Evolutionary conservation across 2,888 invertebrate genomes (phyloP), one percentile per base, ranked within the genome.

Genomic region (Stratiomys singularior): DNA sequence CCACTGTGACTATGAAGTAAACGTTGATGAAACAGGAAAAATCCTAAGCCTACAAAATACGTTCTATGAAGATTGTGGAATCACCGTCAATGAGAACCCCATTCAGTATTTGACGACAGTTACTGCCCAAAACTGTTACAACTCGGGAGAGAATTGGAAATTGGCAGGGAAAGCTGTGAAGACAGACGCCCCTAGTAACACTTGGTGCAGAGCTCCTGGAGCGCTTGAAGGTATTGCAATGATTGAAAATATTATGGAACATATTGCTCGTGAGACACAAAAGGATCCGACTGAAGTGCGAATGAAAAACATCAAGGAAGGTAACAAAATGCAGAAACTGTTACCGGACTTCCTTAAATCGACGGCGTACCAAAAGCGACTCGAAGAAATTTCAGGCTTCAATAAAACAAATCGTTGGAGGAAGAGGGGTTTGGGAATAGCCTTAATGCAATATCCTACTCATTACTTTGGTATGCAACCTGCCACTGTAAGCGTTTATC

Each of bases 321-420:
- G 85, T 1, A 83, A 87, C 80, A 85, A 85, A 76, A 83, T 89
- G 79, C 82, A 85, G 11, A 84, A 86, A 15, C 87, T 92, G 85
- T 84, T 91, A 67, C 85, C 88, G 0, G 88, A 89, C 9, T 84
- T 92, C 77, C 84, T 89, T 37, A 84, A 86, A 77, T 88, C 88
- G 78, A 88, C 83, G 0, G 89, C 92, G 63, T 92, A 91, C 81
- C 86, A 88, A 0, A 83, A 86, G 9, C 87, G 93, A 13, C 89
- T 88, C 80, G 85, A 85, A 77, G 89, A 88, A 60, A 88, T 93
- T 1, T 86, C 89, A 21, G 83, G 86, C 7, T 93, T 91, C 82
- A 94, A 94, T 82, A 87, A 87, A 81, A 88, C 89, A 72, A 94
- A 96, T 86, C 88, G 93, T 13, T 96, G 96, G 96, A 93, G 90